Conservation (phyloP, 1,140 invertebrate genomes). For the Cotesia glomerata region DNA sequence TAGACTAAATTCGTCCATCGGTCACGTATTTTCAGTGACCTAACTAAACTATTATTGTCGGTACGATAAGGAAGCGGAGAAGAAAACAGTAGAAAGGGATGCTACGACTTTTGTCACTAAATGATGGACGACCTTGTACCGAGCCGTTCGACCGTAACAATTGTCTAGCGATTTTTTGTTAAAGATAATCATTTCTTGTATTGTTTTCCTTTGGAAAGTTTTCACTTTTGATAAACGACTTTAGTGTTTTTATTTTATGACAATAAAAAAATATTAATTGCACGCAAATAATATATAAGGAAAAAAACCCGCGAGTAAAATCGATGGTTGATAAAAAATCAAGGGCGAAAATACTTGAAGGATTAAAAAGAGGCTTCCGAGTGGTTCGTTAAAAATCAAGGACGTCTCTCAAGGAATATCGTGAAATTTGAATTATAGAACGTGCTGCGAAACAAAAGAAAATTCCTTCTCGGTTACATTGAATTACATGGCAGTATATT, state of each 20-base stretch:
- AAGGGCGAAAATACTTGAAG: background rate
- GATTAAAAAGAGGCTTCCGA: conserved; percentile 27
- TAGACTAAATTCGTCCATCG: conserved; percentile 40
- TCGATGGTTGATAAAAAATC: background rate
- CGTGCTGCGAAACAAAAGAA: conserved; percentile 39
- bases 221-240: too few species aligned
- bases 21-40: conserved; percentile 35
- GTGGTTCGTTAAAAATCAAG: conserved; percentile 45
- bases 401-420: conserved; percentile 24
- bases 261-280: background rate
- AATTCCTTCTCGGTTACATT: background rate
- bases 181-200: too few species aligned
- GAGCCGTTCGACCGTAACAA: conserved; percentile 16
- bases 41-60: too few species aligned
- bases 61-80: background rate
- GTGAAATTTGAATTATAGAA: conserved; percentile 44
- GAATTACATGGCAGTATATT: conserved; percentile 27
- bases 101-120: conserved; percentile 40
- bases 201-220: too few species aligned
- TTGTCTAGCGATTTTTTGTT: background rate
- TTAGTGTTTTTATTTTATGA: too few species aligned
- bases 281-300: background rate
- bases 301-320: background rate
- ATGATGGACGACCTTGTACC: conserved; percentile 41
- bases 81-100: conserved; percentile 35